Conservation (phyloP, 2,797 vertebrate genomes). For the Otolemur crassicaudatus region DNA sequence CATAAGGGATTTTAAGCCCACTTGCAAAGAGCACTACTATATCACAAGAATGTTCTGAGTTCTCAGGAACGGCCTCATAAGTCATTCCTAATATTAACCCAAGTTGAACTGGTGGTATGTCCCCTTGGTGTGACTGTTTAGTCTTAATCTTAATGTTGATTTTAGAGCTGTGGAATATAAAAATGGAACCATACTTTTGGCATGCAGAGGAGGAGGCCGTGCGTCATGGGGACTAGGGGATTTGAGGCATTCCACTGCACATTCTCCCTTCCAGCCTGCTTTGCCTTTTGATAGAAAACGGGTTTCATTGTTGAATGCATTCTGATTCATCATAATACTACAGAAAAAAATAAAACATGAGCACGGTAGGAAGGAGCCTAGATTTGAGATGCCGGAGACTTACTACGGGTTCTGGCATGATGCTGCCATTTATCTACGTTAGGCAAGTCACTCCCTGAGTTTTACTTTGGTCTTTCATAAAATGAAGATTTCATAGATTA, state of each 20-base stretch:
- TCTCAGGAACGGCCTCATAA: slow-evolving; percentile 1
- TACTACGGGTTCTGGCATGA: background rate
- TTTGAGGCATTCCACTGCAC: background rate
- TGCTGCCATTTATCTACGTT: background rate
- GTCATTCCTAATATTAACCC: slow-evolving; percentile 54
- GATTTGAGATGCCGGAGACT: background rate
- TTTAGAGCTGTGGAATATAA: slow-evolving; percentile 29
- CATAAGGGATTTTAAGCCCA: background rate
- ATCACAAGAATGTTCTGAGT: slow-evolving; percentile 1
- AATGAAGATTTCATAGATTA: background rate
- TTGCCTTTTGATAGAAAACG: background rate
- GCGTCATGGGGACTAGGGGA: background rate
- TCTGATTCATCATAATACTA: background rate
- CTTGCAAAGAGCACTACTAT: background rate
- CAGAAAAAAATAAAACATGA: background rate
- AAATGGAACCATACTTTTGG: background rate
- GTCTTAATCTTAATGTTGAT: slow-evolving; percentile 42
- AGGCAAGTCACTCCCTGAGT: background rate
- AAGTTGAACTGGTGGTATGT: background rate
- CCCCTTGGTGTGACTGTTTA: slow-evolving; percentile 33
- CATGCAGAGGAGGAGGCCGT: background rate
- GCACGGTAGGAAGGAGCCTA: background rate
- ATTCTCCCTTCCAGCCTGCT: background rate
- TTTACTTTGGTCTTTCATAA: slow-evolving; percentile 13
- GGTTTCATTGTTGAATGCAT: background rate